A percentile compares a stretch with the other conserved stretches of the same genome.
phyloP scores from a whole-genome alignment of 2,888 invertebrate genomes.

The Amaurobius ferox region DNA sequence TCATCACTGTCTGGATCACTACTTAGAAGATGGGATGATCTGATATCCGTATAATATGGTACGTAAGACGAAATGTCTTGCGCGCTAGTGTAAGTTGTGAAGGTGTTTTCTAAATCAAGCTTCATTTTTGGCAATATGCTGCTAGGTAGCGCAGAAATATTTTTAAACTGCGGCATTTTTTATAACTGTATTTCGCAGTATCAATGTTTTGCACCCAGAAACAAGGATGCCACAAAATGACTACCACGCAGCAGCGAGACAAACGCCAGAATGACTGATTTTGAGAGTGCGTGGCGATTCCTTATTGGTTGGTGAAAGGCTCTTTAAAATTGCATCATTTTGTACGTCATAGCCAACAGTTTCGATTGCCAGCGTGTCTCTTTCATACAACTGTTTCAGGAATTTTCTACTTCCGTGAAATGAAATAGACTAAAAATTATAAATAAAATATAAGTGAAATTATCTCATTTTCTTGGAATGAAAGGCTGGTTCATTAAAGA shows the following conservation, averaged over 20 bases:
- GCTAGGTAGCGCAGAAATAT: slow-evolving; percentile 7
- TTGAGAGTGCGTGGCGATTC: slow-evolving; percentile 29
- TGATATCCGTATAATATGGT: slow-evolving; percentile 26
- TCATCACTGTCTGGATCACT: slow-evolving; percentile 56
- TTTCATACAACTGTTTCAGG: no score
- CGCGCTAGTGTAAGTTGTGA: neutral
- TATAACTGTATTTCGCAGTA: neutral
- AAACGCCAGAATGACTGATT: slow-evolving; percentile 34
- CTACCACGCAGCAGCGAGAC: neutral
- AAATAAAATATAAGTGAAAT: no score
- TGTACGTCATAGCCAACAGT: neutral
- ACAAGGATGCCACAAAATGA: slow-evolving; percentile 1
- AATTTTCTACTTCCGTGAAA: no score
- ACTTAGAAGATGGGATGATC: slow-evolving; percentile 5
- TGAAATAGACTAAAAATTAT: no score
- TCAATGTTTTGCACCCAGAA: neutral
- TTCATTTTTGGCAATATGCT: slow-evolving; percentile 53
- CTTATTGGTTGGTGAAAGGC: slow-evolving; percentile 52
- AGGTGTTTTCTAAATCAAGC: neutral
- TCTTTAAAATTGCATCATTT: slow-evolving; percentile 27
- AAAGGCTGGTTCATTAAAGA: no score
- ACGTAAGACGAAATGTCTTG: slow-evolving; percentile 21
- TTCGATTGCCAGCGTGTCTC: slow-evolving; percentile 44
- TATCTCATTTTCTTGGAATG: no score
- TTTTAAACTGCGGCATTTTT: slow-evolving; percentile 60